Evolutionary conservation across 2,797 vertebrate species (phyloP).

Genomic region (Delichon dasypus): DNA sequence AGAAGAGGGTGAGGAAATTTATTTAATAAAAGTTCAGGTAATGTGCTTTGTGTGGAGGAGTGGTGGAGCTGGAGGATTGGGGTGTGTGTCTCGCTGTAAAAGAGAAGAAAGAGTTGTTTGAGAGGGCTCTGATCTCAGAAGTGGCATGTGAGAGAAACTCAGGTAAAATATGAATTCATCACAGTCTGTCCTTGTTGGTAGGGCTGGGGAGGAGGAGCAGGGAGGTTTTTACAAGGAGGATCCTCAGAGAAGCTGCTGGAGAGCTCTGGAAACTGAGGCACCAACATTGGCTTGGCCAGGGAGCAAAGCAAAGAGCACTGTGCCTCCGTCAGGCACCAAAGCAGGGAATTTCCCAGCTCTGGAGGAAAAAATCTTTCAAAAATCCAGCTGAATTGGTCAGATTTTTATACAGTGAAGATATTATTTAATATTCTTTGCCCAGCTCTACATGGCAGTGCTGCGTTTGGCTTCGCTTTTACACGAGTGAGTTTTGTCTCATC

Average conservation of each 20-base stretch:
- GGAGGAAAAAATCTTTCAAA: background rate
- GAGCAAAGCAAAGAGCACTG: background rate
- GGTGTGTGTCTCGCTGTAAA: background rate
- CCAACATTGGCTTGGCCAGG: background rate
- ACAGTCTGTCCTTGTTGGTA: background rate
- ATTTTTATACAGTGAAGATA: background rate
- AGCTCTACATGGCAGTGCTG: background rate
- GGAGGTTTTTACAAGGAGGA: background rate
- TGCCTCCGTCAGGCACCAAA: background rate
- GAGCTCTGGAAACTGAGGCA: background rate
- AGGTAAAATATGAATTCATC: background rate
- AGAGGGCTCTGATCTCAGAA: background rate
- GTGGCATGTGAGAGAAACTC: background rate
- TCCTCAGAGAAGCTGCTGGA: background rate
- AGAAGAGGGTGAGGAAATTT: background rate
- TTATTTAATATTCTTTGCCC: background rate
- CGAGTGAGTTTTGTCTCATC: accelerated
- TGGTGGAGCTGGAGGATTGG: background rate
- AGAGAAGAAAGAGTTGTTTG: background rate
- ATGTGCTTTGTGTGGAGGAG: background rate
- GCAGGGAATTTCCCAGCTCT: background rate
- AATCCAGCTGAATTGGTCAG: background rate
- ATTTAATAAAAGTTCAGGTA: background rate
- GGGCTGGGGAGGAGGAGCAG: background rate
- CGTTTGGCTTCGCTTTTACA: background rate